These are phyloP conservation scores for Eupithecia subfuscata DNA, from an alignment of 2,888 invertebrate species.

Conservation along the genomic window DNA sequence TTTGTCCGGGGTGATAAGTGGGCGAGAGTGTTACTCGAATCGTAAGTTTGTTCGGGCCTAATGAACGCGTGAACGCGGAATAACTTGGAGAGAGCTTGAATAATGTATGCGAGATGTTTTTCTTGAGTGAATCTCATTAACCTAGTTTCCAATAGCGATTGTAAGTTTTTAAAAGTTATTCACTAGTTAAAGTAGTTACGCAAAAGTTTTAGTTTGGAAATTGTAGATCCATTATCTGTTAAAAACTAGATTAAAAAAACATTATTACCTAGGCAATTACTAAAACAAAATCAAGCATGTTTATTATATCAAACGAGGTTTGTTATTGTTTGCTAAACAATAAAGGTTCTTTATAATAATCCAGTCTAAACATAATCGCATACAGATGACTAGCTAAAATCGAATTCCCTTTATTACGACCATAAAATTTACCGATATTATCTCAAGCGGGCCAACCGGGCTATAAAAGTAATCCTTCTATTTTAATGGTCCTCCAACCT, in stretches of 20 bases:
- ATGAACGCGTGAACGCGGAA: conserved; percentile 83
- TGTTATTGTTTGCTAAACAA: conserved; percentile 49
- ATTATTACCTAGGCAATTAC: neutral
- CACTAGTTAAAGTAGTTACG: conserved; percentile 64
- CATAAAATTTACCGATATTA: conserved; percentile 83
- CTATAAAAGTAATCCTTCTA: conserved; percentile 82
- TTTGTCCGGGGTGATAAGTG: conserved; percentile 76
- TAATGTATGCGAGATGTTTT: conserved; percentile 85
- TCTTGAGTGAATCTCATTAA: conserved; percentile 83
- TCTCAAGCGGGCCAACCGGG: conserved; percentile 78
- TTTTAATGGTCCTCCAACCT: conserved; percentile 80
- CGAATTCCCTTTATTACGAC: conserved; percentile 80
- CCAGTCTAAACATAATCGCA: conserved; percentile 70
- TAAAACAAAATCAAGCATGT: neutral
- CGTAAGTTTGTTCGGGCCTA: conserved; percentile 77
- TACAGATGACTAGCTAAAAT: conserved; percentile 79
- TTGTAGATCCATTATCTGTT: neutral
- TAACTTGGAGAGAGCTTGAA: conserved; percentile 82
- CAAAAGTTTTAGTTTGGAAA: conserved; percentile 51
- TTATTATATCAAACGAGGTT: conserved; percentile 21
- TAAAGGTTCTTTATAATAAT: conserved; percentile 55
- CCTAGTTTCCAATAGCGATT: conserved; percentile 83
- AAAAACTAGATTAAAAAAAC: neutral
- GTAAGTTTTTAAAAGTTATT: conserved; percentile 77
- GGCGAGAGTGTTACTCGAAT: conserved; percentile 70